Evolutionary conservation across 2,797 vertebrate genomes (phyloP), one percentile per base, ranked within the genome.

Genomic region (Malacoctenus gilli): DNA sequence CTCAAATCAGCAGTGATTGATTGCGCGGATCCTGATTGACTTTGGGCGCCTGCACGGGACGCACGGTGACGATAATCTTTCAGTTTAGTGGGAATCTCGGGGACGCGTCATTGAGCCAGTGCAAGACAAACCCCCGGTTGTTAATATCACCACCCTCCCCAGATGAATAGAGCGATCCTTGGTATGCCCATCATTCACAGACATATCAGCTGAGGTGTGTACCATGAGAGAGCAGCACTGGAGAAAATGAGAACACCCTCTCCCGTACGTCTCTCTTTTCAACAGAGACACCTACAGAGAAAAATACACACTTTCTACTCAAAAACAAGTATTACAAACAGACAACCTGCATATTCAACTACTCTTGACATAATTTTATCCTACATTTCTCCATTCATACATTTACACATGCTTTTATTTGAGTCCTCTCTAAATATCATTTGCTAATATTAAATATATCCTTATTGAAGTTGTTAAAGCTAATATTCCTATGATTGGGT

Each of bases 251-350:
- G 86, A 87, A 85, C 79, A 73, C 85, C 79, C 79, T 85, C 76
- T 90, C 87, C 54, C 81, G 82, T 68, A 86, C 83, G 4, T 82
- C 84, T 88, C 56, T 89, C 84, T 89, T 88, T 89, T 87, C 86
- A 86, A 89, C 85, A 87, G 81, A 88, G 78, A 89, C 77, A 87
- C 89, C 89, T 91, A 86, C 40, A 80, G 68, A 85, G 72, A 88
- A 76, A 84, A 83, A 87, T 85, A 86, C 77, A 87, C 58, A 86
- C 75, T 9, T 71, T 75, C 60, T 70, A 60, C 68, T 77, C 38
- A 68, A n/a, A n/a, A n/a, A n/a, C n/a, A n/a, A n/a, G n/a, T n/a
- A n/a, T n/a, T n/a, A n/a, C n/a, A n/a, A n/a, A n/a, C n/a, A n/a
- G n/a, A n/a, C n/a, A n/a, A n/a, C n/a, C n/a, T n/a, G n/a, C n/a